Base-by-base conservation (phyloP, 2,797 vertebrate genomes). In the Enteromius fasciolatus region DNA sequence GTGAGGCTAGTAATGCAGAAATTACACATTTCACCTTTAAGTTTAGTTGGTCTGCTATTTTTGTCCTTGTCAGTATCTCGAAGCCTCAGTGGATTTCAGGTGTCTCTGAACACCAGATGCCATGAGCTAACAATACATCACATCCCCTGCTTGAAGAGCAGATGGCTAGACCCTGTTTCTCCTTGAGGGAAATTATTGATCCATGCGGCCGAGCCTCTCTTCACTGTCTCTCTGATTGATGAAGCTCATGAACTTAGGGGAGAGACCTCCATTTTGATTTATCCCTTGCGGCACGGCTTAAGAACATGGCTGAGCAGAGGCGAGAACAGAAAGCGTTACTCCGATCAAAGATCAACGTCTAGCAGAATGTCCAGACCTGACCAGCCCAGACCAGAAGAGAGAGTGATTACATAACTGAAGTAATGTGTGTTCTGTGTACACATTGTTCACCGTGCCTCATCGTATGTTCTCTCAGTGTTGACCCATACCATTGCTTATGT, bases 251-350 rank as follows among this genome's bases (percentile, higher is more conserved):
- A 86, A 82, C 76, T 67, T 82, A 20, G 69, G 52, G 78, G 33
- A 74, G 69, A 76, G 52, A 75, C 84, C 84, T 85, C 84, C 80
- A 85, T 85, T 85, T 84, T 83, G 76, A 84, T 66, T 84, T 57
- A 44, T 63, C 76, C 50, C 78, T 84, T 72, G 66, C 14, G 63
- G 75, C 74, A 67, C 67, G 2, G 54, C n/a, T 50, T 78, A 80
- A 77, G 72, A 80, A 82, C 80, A 85, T 85, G 69, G 80, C 80
- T 75, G 80, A 82, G 81, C 66, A 48, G 64, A 79, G 61, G 73
- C 31, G 28, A 85, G 84, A 78, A 77, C 39, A 36, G 25, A 63
- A 72, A 36, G 78, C 23, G 5, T 59, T 80, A 80, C 33, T 41
- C 64, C 0, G 33, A 61, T 76, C 67, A 75, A 80, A 75, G 68